phyloP scores from a whole-genome alignment of 2,888 invertebrate species.

The Hirtodrosophila cameraria region DNA sequence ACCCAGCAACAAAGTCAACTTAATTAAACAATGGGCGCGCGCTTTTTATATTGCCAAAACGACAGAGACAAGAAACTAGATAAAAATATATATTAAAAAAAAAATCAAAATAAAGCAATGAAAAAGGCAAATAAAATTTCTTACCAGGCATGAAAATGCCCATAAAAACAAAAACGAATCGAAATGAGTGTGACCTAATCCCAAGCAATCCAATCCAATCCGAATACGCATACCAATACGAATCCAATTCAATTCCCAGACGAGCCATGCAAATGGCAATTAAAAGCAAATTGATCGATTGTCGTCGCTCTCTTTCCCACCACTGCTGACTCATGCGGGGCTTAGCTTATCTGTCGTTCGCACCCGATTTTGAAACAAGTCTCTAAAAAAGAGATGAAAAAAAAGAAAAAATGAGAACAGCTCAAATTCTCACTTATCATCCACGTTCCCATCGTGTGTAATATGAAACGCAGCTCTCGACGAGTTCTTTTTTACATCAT shows the following conservation, averaged over 20 bases:
- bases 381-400: slow-evolving; percentile 25
- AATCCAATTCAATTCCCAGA: slow-evolving; percentile 29
- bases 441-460: slow-evolving; percentile 33
- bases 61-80: slow-evolving; percentile 11
- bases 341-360: slow-evolving; percentile 46
- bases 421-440: slow-evolving; percentile 64
- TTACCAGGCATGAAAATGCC: slow-evolving; percentile 16
- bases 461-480: slow-evolving; percentile 45
- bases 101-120: slow-evolving; percentile 17
- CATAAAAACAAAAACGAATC: slow-evolving; percentile 20
- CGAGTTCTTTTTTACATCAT: slow-evolving; percentile 17
- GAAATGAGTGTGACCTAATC: slow-evolving; percentile 62
- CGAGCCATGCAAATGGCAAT: slow-evolving; percentile 72
- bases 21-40: slow-evolving; percentile 65
- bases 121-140: slow-evolving; percentile 24
- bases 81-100: slow-evolving; percentile 17
- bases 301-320: slow-evolving; percentile 45
- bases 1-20: slow-evolving; percentile 53
- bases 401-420: slow-evolving; percentile 7
- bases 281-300: slow-evolving; percentile 71
- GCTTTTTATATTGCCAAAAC: slow-evolving; percentile 57
- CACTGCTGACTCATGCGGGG: slow-evolving; percentile 45
- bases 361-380: slow-evolving; percentile 33
- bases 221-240: no score
- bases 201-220: no score